phyloP scores from a whole-genome alignment of 2,888 invertebrate genomes.

The Drosophila multiciliata region DNA sequence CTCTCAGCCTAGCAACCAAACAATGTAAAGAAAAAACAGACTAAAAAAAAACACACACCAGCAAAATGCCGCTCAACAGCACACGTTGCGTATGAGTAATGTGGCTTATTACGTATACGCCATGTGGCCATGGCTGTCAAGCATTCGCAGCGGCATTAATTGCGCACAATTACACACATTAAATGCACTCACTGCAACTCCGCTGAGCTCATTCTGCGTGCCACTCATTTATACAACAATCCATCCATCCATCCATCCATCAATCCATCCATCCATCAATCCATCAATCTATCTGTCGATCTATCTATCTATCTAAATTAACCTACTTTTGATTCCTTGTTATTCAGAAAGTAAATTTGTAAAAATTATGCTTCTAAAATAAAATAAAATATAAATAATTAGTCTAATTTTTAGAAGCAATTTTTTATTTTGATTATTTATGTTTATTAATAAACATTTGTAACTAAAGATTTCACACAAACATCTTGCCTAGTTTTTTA shows the following conservation, averaged over 20 bases:
- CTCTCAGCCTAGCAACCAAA: slow-evolving; percentile 33
- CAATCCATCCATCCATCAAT: slow-evolving; percentile 3
- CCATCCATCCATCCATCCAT: slow-evolving; percentile 12
- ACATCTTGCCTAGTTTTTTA: not conserved
- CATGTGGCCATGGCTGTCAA: slow-evolving; percentile 56
- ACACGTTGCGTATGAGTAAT: slow-evolving; percentile 72
- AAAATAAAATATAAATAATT: no score
- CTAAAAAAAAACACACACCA: no score
- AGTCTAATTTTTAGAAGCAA: no score
- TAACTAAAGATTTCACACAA: not conserved
- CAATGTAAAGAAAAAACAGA: slow-evolving; percentile 4
- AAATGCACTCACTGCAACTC: slow-evolving; percentile 70
- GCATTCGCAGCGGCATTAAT: slow-evolving; percentile 50
- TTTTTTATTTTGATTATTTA: no score
- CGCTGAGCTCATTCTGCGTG: slow-evolving; percentile 62
- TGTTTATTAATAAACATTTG: not conserved
- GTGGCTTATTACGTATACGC: slow-evolving; percentile 61
- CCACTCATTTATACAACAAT: slow-evolving; percentile 25
- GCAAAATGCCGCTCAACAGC: slow-evolving; percentile 18
- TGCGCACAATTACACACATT: slow-evolving; percentile 77
- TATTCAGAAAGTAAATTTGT: no score
- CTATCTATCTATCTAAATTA: not conserved
- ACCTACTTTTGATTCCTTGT: no score
- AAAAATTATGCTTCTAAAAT: no score
- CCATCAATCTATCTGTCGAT: not conserved